Percentiles rank a stretch among this genome's conserved stretches.
These are phyloP conservation scores for Mesopsocus fuscifrons DNA, from an alignment of 2,888 invertebrate genomes.

Conservation along the genomic window DNA sequence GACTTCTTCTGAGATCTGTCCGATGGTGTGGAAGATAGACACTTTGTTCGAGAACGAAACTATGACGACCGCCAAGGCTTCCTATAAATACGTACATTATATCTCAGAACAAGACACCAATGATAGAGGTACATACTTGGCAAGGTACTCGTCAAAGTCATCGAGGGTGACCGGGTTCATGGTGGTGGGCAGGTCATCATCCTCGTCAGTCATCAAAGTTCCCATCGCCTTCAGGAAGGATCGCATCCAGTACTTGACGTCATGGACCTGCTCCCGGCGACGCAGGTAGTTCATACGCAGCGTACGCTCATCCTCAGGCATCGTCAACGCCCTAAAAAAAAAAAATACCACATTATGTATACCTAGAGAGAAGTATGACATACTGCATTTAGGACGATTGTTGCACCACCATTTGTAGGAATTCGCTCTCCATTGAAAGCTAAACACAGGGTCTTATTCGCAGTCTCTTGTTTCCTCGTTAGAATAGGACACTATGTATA, in stretches of 20 bases:
- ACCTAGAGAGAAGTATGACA: too few relatives aligned
- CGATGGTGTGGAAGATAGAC: neutral
- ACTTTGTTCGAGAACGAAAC: too few relatives aligned
- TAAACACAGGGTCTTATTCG: too few relatives aligned
- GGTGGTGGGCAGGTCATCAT: constrained; percentile 62
- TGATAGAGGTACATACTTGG: constrained; percentile 45
- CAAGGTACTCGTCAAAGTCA: constrained; percentile 74
- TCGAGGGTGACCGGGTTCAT: constrained; percentile 84
- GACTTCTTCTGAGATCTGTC: constrained; percentile 4
- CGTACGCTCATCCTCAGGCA: constrained; percentile 76
- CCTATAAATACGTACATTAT: too few relatives aligned
- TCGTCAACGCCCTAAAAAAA: constrained; percentile 49
- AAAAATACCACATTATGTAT: too few relatives aligned
- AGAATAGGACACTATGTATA: too few relatives aligned
- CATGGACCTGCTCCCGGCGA: constrained; percentile 59
- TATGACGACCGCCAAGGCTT: too few relatives aligned
- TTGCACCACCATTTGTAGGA: too few relatives aligned
- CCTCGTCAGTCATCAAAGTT: constrained; percentile 47
- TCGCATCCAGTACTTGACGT: constrained; percentile 79
- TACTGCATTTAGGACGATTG: too few relatives aligned
- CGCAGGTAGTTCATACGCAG: constrained; percentile 72
- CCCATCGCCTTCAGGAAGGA: constrained; percentile 77
- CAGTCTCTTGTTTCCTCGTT: too few relatives aligned
- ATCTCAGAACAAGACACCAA: neutral
- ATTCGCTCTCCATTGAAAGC: too few relatives aligned